Base-by-base conservation (phyloP, 2,797 vertebrate species). In the Hydrocynus forskahlii region DNA sequence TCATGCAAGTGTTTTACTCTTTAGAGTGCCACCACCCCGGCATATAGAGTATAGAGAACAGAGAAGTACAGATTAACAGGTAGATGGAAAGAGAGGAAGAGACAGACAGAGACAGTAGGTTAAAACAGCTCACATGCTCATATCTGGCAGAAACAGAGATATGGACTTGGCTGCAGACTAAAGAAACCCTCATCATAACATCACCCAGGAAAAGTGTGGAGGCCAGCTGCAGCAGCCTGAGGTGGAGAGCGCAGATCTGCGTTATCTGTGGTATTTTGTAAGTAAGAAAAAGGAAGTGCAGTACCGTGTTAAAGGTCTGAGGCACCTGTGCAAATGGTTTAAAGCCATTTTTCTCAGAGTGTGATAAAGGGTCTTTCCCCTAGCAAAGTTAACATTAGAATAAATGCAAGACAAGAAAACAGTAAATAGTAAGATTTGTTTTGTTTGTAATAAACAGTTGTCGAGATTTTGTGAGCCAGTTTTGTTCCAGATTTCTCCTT, bases 121-220 rank as follows among this genome's bases (percentile, higher is more conserved):
- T 67, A 67, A 67, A 45, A 45, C 38, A 43, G 38, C 64, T 43
- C 64, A 67, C 19, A 67, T 67, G 64, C 40, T 50, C 43, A 16
- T 40, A 40, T 19, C 63, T 67, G 64, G 63, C 63, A 66, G 64
- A 67, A 67, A 8, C 64, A n/a, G 19, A 2, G 4, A 38, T 45
- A 10, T 21, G 19, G 17, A 67, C 40, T 67, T 67, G 19, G 64
- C 64, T 67, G 35, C 64, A 43, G 40, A 67, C 38, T 43, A 43
- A 66, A 67, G 64, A 43, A 9, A 10, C 17, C 38, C 40, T 43
- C 63, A 43, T 45, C 64, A 19, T n/a, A 67, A 67, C 38, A 45
- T 67, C 17, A n/a, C 43, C 40, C 38, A 67, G 38, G 64, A 67
- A 43, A 67, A 38, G 64, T 67, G 64, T 67, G 64, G 38, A 67